phyloP scores from a whole-genome alignment of 1,140 invertebrate genomes.

The Scaptomyza pallida region DNA sequence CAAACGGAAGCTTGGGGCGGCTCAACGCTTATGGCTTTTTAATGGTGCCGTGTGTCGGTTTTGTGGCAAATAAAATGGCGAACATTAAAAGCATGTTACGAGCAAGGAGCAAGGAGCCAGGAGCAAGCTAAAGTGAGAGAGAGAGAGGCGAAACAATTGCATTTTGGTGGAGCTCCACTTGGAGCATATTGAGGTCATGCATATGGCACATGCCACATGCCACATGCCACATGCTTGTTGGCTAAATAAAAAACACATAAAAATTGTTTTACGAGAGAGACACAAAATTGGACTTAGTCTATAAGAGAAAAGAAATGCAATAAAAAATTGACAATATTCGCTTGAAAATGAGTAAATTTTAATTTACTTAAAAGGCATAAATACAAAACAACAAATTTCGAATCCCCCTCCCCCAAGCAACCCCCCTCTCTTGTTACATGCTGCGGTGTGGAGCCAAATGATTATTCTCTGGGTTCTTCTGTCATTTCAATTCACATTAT shows the following conservation, averaged over 20 bases:
- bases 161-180: slow-evolving; percentile 45
- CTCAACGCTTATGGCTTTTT: slow-evolving; percentile 80
- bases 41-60: slow-evolving; percentile 80
- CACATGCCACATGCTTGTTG: too few relatives aligned
- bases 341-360: slow-evolving; percentile 78
- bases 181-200: slow-evolving; percentile 75
- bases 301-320: slow-evolving; percentile 68
- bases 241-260: slow-evolving; percentile 83
- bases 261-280: slow-evolving; percentile 78
- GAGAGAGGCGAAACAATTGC: slow-evolving; percentile 52
- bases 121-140: slow-evolving; percentile 9
- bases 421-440: neutral
- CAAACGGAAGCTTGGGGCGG: slow-evolving; percentile 44
- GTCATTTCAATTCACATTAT: slow-evolving; percentile 84
- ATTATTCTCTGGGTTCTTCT: slow-evolving; percentile 82
- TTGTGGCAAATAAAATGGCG: slow-evolving; percentile 83
- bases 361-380: slow-evolving; percentile 81
- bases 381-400: slow-evolving; percentile 41
- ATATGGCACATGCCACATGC: slow-evolving; percentile 40
- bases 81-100: slow-evolving; percentile 76
- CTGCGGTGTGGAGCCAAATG: slow-evolving; percentile 76
- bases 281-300: slow-evolving; percentile 39
- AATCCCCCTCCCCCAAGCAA: too few relatives aligned
- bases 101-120: too few relatives aligned
- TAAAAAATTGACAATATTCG: slow-evolving; percentile 83